These are phyloP conservation scores for Dynastes hyllus DNA, from an alignment of 2,888 invertebrate genomes.

Conservation along the genomic window DNA sequence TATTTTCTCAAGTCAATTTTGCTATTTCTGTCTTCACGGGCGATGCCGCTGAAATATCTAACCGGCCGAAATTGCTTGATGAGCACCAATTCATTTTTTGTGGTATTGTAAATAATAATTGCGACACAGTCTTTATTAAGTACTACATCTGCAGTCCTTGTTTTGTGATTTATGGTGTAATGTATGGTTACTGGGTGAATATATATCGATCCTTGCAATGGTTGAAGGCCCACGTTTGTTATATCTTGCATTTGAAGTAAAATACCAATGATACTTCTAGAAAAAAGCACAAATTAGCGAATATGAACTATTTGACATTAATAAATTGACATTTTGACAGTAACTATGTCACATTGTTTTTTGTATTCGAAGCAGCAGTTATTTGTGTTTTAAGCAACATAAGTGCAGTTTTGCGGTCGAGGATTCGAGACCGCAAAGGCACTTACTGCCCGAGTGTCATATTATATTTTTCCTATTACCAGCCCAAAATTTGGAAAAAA, in stretches of 20 bases:
- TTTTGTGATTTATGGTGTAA: slow-evolving; percentile 83
- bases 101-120: slow-evolving; percentile 86
- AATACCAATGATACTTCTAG: neutral
- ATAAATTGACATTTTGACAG: no score
- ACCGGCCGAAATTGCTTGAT: slow-evolving; percentile 96
- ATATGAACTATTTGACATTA: no score
- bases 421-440: no score
- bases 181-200: slow-evolving; percentile 83
- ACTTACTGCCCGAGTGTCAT: no score
- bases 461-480: no score
- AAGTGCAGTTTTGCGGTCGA: no score
- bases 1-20: slow-evolving; percentile 79
- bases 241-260: slow-evolving; percentile 66
- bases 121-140: slow-evolving; percentile 90
- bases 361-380: neutral
- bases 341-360: neutral
- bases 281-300: no score
- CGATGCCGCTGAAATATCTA: slow-evolving; percentile 82
- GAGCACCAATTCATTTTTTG: slow-evolving; percentile 84
- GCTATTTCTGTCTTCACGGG: slow-evolving; percentile 72
- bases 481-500: no score
- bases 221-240: slow-evolving; percentile 68
- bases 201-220: slow-evolving; percentile 72
- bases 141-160: slow-evolving; percentile 89
- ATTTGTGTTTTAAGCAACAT: neutral